Evolutionary conservation across 2,888 invertebrate species (phyloP), one percentile per base, ranked within the genome.

Genomic region (Drosophila lutescens): DNA sequence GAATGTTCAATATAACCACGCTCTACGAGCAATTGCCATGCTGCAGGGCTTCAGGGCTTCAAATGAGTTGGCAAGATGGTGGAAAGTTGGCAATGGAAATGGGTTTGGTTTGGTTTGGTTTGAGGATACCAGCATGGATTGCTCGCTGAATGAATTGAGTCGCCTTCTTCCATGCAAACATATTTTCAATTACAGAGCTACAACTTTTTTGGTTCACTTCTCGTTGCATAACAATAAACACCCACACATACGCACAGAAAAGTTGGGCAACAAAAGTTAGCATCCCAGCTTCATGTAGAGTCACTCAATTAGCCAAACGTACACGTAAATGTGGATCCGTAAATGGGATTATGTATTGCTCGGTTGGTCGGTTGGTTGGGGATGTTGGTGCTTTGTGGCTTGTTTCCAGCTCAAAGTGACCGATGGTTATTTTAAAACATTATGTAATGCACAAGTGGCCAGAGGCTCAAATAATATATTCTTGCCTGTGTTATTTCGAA

Each of bases 131-230:
- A 61, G 50, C 34, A 65, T 60, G 38, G 50, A 40, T 60, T 50
- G 63, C 36, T 17, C 38, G n/a, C 46, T 44, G 53, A 32, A 54
- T 63, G 66, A 62, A 66, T 66, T 66, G 66, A 66, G 53, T 63
- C 65, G 65, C 65, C 62, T 43, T 63, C 62, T 43, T 63, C 47
- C 53, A 66, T 66, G 66, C 66, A 66, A 84, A 74, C 80, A 83
- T 85, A 85, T 83, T 85, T 85, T 83, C 83, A 86, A 83, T 83
- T 78, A 82, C 83, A 47, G 54, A 72, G 68, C 71, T 49, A 54
- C 71, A 71, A 71, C 71, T 71, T 70, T 70, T 70, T 56, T 47
- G 51, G 53, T 71, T 69, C 49, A 46, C 63, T 65, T 55, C 47
- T 55, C 49, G 53, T 62, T 66, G 63, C 65, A 66, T 47, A 66